phyloP scores from a whole-genome alignment of 2,888 invertebrate genomes.

The Torymus tubicola region DNA sequence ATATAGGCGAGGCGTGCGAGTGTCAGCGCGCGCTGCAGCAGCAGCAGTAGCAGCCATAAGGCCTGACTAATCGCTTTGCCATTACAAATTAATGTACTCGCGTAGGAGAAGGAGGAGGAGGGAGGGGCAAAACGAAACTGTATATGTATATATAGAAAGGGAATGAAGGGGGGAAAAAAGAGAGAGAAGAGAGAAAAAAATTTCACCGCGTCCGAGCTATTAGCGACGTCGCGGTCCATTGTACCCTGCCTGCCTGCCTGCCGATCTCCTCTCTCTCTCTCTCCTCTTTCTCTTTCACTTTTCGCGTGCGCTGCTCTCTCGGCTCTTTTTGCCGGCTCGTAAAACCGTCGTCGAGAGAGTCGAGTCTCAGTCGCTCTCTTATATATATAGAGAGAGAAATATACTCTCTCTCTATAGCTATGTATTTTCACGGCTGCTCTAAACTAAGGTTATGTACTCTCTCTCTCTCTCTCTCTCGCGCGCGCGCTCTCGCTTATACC shows the following conservation, averaged over 20 bases:
- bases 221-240: slow-evolving; percentile 47
- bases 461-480: not conserved
- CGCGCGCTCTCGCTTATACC: too few relatives aligned
- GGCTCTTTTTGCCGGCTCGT: slow-evolving; percentile 42
- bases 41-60: slow-evolving; percentile 51
- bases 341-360: slow-evolving; percentile 8
- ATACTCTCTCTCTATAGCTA: not conserved
- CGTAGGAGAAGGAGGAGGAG: not conserved
- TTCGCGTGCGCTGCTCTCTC: slow-evolving; percentile 21
- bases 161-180: slow-evolving; percentile 9
- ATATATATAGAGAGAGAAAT: too few relatives aligned
- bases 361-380: slow-evolving; percentile 1
- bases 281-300: slow-evolving; percentile 41
- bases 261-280: too few relatives aligned
- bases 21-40: slow-evolving; percentile 67
- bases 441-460: slow-evolving; percentile 9
- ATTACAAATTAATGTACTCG: slow-evolving; percentile 73
- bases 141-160: slow-evolving; percentile 2
- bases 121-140: too few relatives aligned
- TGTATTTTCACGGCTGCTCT: slow-evolving; percentile 6
- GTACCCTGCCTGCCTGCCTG: slow-evolving; percentile 3
- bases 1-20: slow-evolving; percentile 74
- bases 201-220: slow-evolving; percentile 31
- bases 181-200: slow-evolving; percentile 31
- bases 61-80: slow-evolving; percentile 74